Evolutionary conservation across 2,888 invertebrate genomes (phyloP), one percentile per base, ranked within the genome.

Genomic region (Ophioninae sp.): DNA sequence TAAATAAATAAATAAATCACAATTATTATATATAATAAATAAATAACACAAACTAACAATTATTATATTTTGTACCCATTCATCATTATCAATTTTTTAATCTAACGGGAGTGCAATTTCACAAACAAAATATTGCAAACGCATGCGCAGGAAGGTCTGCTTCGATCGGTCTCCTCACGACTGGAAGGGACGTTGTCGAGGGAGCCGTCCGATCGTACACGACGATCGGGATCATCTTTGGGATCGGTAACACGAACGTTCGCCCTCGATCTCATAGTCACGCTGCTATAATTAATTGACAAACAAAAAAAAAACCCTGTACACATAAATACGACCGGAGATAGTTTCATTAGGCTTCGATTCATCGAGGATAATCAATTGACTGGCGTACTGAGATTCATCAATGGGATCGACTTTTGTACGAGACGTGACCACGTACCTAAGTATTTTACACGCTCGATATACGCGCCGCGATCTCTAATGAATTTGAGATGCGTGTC

Each of bases 401-500:
- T 72, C 81, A 81, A 67, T 44, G 84, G 74, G 78, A 84, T 69
- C 41, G 80, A 76, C 83, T 76, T 64, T 61, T 68, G 20, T 20
- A 74, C 41, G n/a, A 7, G 20, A 59, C 30, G 37, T 57, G 37
- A 56, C 50, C 62, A 21, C 50, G 7, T 69, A 30, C 59, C 75
- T 30, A 30, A 30, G 30, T 64, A 75, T 72, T 81, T 81, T 70
- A 75, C 74, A 74, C 78, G 80, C 81, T 78, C 62, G 79, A 62
- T 68, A 72, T 67, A 50, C 50, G 17, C 17, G 17, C 50, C 62
- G 30, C 30, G 57, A 79, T 76, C 73, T 78, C 85, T 87, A 87
- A 87, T 87, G 87, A 87, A 85, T 87, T 87, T 85, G 87, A 87
- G 79, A 86, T 86, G 85, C 85, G 87, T 87, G 85, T 85, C 86